Conservation (phyloP, 2,888 invertebrate species). For the Macrophya annulata region DNA sequence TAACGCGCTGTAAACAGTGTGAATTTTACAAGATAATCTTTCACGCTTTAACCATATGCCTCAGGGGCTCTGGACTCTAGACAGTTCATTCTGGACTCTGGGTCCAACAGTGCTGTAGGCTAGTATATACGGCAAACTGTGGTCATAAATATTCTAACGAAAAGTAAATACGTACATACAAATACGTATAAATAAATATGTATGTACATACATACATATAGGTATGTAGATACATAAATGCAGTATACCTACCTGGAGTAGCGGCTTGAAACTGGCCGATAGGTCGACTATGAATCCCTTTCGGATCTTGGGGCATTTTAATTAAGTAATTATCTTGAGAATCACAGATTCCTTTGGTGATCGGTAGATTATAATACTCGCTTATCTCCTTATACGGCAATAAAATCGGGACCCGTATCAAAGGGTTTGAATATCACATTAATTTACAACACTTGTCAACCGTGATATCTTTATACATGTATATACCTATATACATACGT, state of each 20-base stretch:
- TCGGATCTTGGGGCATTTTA: conserved; percentile 60
- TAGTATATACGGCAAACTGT: conserved; percentile 42
- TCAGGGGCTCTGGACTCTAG: background rate
- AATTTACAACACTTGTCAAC: conserved; percentile 56
- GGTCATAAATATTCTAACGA: conserved; percentile 46
- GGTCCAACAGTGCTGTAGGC: too few relatives aligned
- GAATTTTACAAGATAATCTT: conserved; percentile 52
- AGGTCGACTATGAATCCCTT: background rate
- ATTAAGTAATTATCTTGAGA: conserved; percentile 61
- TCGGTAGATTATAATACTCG: conserved; percentile 52
- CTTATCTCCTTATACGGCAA: conserved; percentile 55
- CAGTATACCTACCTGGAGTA: too few relatives aligned
- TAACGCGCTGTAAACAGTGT: conserved; percentile 28
- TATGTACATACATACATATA: background rate
- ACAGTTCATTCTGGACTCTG: too few relatives aligned
- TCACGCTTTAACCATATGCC: conserved; percentile 16
- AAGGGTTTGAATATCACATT: conserved; percentile 49
- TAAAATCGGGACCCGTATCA: conserved; percentile 52
- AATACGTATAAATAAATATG: background rate
- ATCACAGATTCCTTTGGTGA: conserved; percentile 59
- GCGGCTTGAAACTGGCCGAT: background rate
- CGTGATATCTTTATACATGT: conserved; percentile 38
- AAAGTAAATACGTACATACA: conserved; percentile 31
- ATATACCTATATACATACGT: background rate
- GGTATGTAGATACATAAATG: background rate